Evolutionary conservation across 2,797 vertebrate species (phyloP), one percentile per base, ranked within the genome.

Genomic region (Coendou prehensilis): DNA sequence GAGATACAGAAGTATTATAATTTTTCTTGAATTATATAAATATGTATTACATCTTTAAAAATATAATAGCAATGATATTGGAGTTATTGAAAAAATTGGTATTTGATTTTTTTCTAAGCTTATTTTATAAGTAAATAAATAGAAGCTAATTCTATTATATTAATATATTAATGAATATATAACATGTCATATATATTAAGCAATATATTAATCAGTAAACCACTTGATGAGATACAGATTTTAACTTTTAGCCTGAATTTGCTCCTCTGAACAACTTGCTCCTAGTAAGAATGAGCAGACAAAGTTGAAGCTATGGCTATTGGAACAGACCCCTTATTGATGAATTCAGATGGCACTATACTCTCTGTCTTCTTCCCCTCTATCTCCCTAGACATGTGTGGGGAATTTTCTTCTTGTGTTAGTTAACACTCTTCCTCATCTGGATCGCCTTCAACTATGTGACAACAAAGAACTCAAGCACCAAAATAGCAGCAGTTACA

Each of bases 401-500:
- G 87, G 96, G 95, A 88, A 96, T 98, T 98, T 98, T 98, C 94
- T 98, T 97, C 61, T 89, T 90, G 97, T 97, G 92, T 96, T 97
- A 96, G 97, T 97, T 98, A 98, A 98, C 90, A 97, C 96, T 96
- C 96, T 98, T 98, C 98, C 98, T 98, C 98, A 99, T 98, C 99
- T 99, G 99, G 99, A 99, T 97, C 98, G 97, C 98, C 99, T 99
- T 99, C 99, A 99, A 99, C 98, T 99, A 99, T 99, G 99, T 99
- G 99, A 99, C 99, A 99, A 98, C 98, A 99, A 98, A 98, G 98
- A 98, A 98, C 98, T 98, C 98, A 98, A 98, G 98, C 95, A 98
- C 98, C 98, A 98, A 99, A 99, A 99, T 98, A 99, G 99, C 98
- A 99, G 99, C 99, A 99, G 98, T 98, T 99, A 99, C 99, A 99